Conservation (phyloP, 2,113 vertebrate species). For the Numida meleagris region DNA sequence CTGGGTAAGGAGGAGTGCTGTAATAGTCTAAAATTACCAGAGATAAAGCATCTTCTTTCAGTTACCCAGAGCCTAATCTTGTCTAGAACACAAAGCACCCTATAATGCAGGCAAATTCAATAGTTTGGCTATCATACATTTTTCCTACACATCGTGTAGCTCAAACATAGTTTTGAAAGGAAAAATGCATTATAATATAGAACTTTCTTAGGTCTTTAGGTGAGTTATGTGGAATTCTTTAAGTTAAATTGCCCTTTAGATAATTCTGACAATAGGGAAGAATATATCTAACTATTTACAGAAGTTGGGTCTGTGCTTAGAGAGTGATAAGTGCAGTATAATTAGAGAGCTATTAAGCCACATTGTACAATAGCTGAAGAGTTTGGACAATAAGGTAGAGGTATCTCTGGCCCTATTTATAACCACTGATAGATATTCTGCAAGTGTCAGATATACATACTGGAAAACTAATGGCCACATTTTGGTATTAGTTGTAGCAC, state of each 20-base stretch:
- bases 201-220: background rate
- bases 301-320: background rate
- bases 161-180: background rate
- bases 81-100: background rate
- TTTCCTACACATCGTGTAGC: background rate
- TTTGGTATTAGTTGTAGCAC: background rate
- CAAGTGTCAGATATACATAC: background rate
- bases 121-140: accelerated
- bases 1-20: background rate
- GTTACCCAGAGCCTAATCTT: background rate
- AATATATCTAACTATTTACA: background rate
- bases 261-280: background rate
- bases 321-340: background rate
- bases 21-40: background rate
- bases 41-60: background rate
- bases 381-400: background rate
- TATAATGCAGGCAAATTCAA: background rate
- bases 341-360: background rate
- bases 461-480: background rate
- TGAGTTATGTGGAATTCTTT: background rate
- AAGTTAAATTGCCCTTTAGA: background rate
- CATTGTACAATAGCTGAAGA: background rate
- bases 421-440: background rate
- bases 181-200: background rate
- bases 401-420: background rate